phyloP scores from a whole-genome alignment of 1,140 invertebrate genomes.

The Cheumatopsyche charites region DNA sequence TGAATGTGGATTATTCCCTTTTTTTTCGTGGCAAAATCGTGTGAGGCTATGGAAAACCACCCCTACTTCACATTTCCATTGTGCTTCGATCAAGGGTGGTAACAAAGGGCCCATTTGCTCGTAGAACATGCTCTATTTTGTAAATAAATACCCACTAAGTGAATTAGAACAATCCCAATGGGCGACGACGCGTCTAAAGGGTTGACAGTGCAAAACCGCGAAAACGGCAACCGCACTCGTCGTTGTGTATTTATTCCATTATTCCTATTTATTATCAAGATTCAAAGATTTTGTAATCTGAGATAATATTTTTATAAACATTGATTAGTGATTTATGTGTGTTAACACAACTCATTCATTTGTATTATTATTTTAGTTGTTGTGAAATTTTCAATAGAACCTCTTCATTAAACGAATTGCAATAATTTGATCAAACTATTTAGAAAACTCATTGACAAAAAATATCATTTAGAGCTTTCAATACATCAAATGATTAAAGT shows the following conservation, averaged over 20 bases:
- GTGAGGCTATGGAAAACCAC: background rate
- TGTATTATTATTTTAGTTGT: no score
- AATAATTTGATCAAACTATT: no score
- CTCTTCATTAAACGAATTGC: no score
- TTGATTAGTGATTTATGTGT: no score
- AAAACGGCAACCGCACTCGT: background rate
- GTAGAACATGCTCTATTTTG: slow-evolving; percentile 36
- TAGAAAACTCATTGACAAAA: no score
- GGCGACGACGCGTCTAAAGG: slow-evolving; percentile 30
- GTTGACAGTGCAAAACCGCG: slow-evolving; percentile 11
- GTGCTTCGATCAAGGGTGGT: slow-evolving; percentile 15
- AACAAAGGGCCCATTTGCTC: slow-evolving; percentile 40
- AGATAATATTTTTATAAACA: no score
- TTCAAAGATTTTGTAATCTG: no score
- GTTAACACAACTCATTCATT: no score
- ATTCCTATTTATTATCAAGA: slow-evolving; percentile 1
- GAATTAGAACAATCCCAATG: slow-evolving; percentile 32
- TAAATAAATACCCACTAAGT: slow-evolving; percentile 42
- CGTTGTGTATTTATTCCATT: background rate
- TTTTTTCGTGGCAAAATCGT: slow-evolving; percentile 4
- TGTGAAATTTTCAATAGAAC: no score
- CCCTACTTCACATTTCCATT: slow-evolving; percentile 11
- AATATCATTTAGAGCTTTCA: no score
- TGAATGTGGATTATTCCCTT: background rate
- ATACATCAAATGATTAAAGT: no score